A percentile compares a stretch with the other conserved stretches of the same genome.
Conservation (phyloP, 1,140 invertebrate species). For the Prorops nasuta region DNA sequence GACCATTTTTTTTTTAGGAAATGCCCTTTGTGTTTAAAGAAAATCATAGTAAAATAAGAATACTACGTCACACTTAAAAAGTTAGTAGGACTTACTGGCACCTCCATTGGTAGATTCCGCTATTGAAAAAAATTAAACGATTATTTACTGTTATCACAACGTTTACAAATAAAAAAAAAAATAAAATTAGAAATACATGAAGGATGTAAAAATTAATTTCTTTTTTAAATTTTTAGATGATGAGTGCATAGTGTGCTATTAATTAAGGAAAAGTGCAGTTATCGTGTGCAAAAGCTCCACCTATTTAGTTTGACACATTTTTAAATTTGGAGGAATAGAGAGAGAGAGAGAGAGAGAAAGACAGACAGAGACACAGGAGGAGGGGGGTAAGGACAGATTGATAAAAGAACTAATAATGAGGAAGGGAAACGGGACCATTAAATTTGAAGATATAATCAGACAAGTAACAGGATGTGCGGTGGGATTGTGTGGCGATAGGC, state of each 20-base stretch:
- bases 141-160: conserved; percentile 41
- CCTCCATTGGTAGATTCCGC: conserved; percentile 81
- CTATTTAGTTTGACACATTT: conserved; percentile 13
- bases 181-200: neutral
- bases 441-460: conserved; percentile 23
- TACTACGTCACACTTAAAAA: conserved; percentile 52
- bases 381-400: conserved; percentile 9
- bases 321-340: neutral
- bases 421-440: conserved; percentile 17
- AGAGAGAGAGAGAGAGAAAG: conserved; percentile 11
- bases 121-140: conserved; percentile 51
- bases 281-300: conserved; percentile 26
- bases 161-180: too few species aligned
- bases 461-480: conserved; percentile 31
- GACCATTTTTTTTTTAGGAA: too few species aligned
- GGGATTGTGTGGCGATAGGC: conserved; percentile 38
- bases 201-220: neutral
- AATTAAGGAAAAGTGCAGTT: conserved; percentile 32
- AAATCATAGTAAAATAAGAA: neutral
- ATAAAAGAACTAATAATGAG: conserved; percentile 17
- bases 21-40: too few species aligned
- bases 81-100: conserved; percentile 74
- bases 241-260: conserved; percentile 24
- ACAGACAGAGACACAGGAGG: neutral
- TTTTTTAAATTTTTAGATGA: neutral